phyloP scores from a whole-genome alignment of 2,888 invertebrate species.

The Rhorus exstirpatorius region DNA sequence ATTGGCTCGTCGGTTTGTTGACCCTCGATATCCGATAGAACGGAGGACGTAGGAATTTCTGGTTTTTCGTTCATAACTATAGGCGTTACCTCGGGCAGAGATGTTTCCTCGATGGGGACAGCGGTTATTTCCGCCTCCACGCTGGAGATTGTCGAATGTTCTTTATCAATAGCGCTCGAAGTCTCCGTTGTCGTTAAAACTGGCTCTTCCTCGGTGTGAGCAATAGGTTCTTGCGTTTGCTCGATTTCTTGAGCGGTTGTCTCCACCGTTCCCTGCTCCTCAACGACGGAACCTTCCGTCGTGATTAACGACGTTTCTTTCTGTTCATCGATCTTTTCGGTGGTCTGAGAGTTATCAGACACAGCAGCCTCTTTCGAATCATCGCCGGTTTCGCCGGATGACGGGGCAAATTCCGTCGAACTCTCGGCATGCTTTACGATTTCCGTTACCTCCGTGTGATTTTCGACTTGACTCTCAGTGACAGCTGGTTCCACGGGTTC shows the following conservation, averaged over 20 bases:
- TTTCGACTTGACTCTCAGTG: conserved; percentile 48
- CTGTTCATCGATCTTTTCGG: conserved; percentile 1
- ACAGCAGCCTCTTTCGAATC: neutral
- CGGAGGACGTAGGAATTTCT: conserved; percentile 33
- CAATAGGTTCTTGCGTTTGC: conserved; percentile 40
- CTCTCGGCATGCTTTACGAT: conserved; percentile 15
- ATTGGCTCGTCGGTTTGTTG: conserved; percentile 52
- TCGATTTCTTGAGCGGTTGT: conserved; percentile 33
- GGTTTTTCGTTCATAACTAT: conserved; percentile 46
- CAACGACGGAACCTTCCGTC: conserved; percentile 57
- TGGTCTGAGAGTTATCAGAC: conserved; percentile 16
- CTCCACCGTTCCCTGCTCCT: conserved; percentile 53
- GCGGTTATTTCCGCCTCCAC: conserved; percentile 24
- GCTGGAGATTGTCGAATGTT: conserved; percentile 37
- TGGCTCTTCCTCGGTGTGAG: conserved; percentile 26
- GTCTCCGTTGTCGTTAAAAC: conserved; percentile 12
- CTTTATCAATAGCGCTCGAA: conserved; percentile 36
- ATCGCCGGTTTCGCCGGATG: conserved; percentile 15
- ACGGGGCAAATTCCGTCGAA: conserved; percentile 35
- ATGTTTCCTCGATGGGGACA: conserved; percentile 32
- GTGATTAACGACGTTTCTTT: conserved; percentile 43
- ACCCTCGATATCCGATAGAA: conserved; percentile 29
- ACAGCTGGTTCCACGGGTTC: conserved; percentile 42
- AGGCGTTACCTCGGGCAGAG: conserved; percentile 9
- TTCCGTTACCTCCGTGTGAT: conserved; percentile 54